Evolutionary conservation across 2,888 invertebrate genomes (phyloP), one percentile per base, ranked within the genome.

Genomic region (Microctonus brassicae): DNA sequence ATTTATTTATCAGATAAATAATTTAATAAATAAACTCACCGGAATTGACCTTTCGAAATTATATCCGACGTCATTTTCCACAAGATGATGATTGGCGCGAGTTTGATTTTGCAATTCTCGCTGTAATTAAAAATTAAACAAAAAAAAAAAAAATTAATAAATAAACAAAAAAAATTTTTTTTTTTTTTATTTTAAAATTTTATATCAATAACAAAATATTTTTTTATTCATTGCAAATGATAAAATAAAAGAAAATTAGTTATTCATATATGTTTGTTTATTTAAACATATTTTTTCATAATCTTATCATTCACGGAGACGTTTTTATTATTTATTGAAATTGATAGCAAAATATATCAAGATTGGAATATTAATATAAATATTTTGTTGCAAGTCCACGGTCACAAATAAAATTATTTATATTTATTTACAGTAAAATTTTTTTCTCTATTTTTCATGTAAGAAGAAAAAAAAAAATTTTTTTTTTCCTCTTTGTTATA

Each of bases 101-200:
- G 80, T 73, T 24, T 80, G 80, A 47, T 80, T 80, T 81, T 84
- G 80, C 36, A 79, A 81, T 9, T 66, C 66, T 57, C 66, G 10
- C 66, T 66, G 39, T 1, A 55, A 66, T 39, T 13, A 47, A 47
- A 17, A 42, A 47, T 29, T 13, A 2, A 39, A 20, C 11, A 47
- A 47, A 3, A 20, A 47, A 5, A 47, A 5, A 29, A 29, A 5
- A 29, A 29, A 29, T 3, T 29, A 47, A 6, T 4, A 3, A 47
- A 47, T 22, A 17, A 13, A 53, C 17, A 7, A 17, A 11, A 6
- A 53, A 6, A 6, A 17, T 6, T 47, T 17, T 17, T 5, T 53
- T 17, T 13, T n/a, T 22, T 53, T 13, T 6, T 10, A 42, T 42
- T 42, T 24, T 55, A 2, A 55, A 2, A 47, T 7, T 20, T 17